Evolutionary conservation across 92 coral and sea anemone species (phyloP).

Genomic region (Galaxea fascicularis): DNA sequence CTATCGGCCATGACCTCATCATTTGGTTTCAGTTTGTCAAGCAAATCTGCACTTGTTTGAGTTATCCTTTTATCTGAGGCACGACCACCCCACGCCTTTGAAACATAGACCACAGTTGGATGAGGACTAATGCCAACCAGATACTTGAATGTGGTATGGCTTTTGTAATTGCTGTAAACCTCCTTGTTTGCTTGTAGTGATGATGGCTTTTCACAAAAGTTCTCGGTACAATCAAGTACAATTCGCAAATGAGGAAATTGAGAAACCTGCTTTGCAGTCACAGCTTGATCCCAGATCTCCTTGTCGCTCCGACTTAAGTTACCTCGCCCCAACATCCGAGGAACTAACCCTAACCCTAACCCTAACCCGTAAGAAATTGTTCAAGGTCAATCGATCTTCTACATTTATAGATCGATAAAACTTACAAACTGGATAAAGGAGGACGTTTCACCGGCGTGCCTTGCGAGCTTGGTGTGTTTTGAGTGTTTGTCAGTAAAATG

Average conservation of each 20-base stretch:
- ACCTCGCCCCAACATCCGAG: no score
- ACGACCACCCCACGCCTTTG: slow-evolving; percentile 44
- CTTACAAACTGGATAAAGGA: no score
- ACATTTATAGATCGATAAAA: no score
- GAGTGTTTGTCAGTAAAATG: no score
- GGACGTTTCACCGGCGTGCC: no score
- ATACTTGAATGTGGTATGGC: slow-evolving; percentile 52
- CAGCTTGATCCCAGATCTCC: slow-evolving; percentile 17
- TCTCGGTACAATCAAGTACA: slow-evolving; percentile 46
- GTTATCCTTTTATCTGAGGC: slow-evolving; percentile 38
- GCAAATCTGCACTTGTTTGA: slow-evolving; percentile 1
- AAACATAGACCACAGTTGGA: slow-evolving; percentile 47
- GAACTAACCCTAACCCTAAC: no score
- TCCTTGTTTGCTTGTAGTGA: slow-evolving; percentile 54
- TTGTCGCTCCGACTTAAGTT: no score
- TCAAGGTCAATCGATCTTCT: no score
- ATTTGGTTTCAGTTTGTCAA: no score
- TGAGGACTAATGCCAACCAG: slow-evolving; percentile 19
- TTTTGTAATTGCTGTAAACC: slow-evolving; percentile 41
- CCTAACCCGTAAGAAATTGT: no score
- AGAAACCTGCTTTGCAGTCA: slow-evolving; percentile 44
- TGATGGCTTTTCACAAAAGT: slow-evolving; percentile 35
- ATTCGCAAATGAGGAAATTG: slow-evolving; percentile 39
- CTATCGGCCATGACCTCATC: no score
- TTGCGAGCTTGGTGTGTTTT: no score